Evolutionary conservation across 2,113 vertebrate genomes (phyloP).

Genomic region (Amphiprion ocellaris): DNA sequence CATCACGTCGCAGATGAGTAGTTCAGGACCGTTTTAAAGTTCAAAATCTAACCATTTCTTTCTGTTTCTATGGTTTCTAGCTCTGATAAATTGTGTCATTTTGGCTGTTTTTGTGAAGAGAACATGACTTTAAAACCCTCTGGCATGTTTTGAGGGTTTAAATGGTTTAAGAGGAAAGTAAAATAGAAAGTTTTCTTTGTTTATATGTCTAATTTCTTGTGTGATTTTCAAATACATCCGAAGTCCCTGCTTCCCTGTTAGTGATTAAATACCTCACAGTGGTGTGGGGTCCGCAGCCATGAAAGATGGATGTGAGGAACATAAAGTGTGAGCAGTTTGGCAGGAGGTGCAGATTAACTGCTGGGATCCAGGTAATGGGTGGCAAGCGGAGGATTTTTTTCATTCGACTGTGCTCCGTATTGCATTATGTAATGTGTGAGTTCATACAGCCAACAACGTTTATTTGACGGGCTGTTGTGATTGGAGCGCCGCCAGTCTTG

Average conservation of each 20-base stretch:
- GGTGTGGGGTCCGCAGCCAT: too few species aligned
- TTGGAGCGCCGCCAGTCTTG: conserved; percentile 17
- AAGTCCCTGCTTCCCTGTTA: background rate
- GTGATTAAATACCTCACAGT: too few species aligned
- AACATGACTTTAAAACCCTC: too few species aligned
- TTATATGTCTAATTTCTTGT: background rate
- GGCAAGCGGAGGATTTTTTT: background rate
- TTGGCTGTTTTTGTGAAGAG: too few species aligned
- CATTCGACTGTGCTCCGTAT: background rate
- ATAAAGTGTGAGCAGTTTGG: background rate
- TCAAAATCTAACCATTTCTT: too few species aligned
- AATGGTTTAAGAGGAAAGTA: background rate
- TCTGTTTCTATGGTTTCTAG: too few species aligned
- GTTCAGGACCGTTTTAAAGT: too few species aligned
- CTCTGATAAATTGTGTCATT: too few species aligned
- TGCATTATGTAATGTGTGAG: conserved; percentile 15
- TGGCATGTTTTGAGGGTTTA: too few species aligned
- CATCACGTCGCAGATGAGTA: too few species aligned
- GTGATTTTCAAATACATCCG: background rate
- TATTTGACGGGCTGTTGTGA: conserved; percentile 33
- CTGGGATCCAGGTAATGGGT: background rate
- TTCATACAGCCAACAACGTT: conserved; percentile 13
- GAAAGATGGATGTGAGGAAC: background rate
- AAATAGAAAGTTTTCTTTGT: background rate
- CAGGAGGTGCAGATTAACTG: background rate